These are phyloP conservation scores for Blera fallax DNA, from an alignment of 2,888 invertebrate species.

Conservation along the genomic window DNA sequence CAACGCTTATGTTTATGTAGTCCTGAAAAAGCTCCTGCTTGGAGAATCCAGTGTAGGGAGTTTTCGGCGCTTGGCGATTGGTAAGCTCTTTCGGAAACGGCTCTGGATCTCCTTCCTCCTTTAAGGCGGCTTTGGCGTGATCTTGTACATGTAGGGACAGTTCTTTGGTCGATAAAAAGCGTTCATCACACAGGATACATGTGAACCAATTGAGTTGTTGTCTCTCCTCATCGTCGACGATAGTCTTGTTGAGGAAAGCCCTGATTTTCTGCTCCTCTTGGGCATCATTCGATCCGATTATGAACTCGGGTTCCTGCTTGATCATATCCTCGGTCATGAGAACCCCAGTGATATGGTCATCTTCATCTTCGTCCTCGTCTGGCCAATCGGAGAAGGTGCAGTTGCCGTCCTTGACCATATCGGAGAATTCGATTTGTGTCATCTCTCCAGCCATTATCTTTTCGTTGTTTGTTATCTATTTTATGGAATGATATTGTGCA, in stretches of 20 bases:
- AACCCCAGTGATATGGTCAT: constrained; percentile 8
- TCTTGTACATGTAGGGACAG: constrained; percentile 50
- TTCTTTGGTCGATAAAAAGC: constrained; percentile 62
- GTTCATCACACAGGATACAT: constrained; percentile 60
- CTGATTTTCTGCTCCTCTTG: constrained; percentile 61
- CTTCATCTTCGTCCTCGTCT: constrained; percentile 41
- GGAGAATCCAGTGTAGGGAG: constrained; percentile 55
- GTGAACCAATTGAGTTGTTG: constrained; percentile 54
- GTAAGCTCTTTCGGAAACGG: constrained; percentile 27
- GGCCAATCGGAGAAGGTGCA: constrained; percentile 63
- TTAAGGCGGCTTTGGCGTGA: constrained; percentile 34
- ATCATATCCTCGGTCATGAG: constrained; percentile 64
- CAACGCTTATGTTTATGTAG: constrained; percentile 58
- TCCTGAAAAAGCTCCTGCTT: constrained; percentile 59
- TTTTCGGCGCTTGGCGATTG: constrained; percentile 65
- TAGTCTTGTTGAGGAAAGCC: constrained; percentile 38
- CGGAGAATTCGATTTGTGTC: constrained; percentile 65
- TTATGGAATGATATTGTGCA: constrained; percentile 47
- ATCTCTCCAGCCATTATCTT: constrained; percentile 59
- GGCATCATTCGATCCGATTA: constrained; percentile 24
- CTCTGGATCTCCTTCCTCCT: not conserved
- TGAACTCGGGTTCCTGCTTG: constrained; percentile 63
- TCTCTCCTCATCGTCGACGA: constrained; percentile 41
- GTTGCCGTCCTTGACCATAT: constrained; percentile 67
- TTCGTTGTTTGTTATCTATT: constrained; percentile 14